Evolutionary conservation across 2,888 invertebrate genomes (phyloP).

Genomic region (Oxytorus armatus): DNA sequence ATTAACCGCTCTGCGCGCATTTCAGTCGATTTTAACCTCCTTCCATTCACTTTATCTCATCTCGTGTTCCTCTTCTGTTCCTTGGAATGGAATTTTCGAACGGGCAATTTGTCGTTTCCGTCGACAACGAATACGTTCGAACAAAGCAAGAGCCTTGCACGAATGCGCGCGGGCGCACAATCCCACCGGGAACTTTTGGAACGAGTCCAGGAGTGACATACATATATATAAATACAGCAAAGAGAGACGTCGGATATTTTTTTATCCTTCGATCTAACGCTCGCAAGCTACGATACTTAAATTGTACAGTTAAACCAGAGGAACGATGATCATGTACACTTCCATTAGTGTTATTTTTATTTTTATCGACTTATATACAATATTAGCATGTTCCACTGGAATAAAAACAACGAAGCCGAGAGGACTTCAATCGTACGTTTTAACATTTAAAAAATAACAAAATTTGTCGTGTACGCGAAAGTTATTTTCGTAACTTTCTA

Average conservation of each 20-base stretch:
- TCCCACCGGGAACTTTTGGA: constrained; percentile 57
- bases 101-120: constrained; percentile 67
- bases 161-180: constrained; percentile 31
- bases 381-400: no score
- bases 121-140: constrained; percentile 56
- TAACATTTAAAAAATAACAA: neutral
- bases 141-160: constrained; percentile 56
- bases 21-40: constrained; percentile 29
- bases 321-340: constrained; percentile 22
- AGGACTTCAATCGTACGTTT: constrained; percentile 16
- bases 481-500: constrained; percentile 16
- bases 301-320: neutral
- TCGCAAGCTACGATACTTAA: neutral
- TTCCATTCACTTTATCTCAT: neutral
- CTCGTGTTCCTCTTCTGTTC: constrained; percentile 5
- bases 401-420: no score
- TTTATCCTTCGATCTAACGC: constrained; percentile 35
- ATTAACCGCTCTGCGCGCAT: constrained; percentile 35
- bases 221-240: constrained; percentile 10
- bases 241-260: constrained; percentile 40
- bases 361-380: neutral
- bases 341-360: constrained; percentile 29
- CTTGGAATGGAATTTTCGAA: constrained; percentile 58
- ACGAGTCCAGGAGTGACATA: constrained; percentile 55
- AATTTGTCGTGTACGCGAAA: neutral